Conservation (phyloP, 2,888 invertebrate species). For the Hyposoter dolosus region DNA sequence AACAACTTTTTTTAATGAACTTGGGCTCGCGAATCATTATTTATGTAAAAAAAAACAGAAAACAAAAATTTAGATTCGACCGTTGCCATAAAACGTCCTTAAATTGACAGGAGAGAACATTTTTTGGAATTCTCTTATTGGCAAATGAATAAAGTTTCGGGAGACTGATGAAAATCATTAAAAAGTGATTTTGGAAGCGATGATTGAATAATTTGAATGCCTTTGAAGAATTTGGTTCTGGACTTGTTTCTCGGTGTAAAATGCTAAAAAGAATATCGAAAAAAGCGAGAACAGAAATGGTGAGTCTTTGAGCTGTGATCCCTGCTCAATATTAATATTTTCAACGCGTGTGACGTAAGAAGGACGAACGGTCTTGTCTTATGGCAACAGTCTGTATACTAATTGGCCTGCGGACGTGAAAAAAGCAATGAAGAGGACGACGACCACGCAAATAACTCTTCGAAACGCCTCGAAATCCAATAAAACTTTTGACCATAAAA, state of each 20-base stretch:
- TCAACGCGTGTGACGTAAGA: slow-evolving; percentile 20
- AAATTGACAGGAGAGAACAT: too few relatives aligned
- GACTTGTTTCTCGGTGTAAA: neutral
- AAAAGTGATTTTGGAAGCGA: neutral
- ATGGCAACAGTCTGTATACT: neutral
- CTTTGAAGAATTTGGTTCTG: neutral
- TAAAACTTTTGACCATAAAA: slow-evolving; percentile 53
- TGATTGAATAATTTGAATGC: neutral
- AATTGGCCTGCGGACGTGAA: slow-evolving; percentile 22
- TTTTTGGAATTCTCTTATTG: too few relatives aligned
- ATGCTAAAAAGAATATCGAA: neutral
- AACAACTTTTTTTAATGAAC: too few relatives aligned
- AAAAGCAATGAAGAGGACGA: neutral
- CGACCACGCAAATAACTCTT: slow-evolving; percentile 15
- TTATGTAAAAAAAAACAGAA: too few relatives aligned
- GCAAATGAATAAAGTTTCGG: neutral
- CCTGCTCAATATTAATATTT: neutral
- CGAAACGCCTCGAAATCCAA: slow-evolving; percentile 29
- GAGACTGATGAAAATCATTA: neutral
- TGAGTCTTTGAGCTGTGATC: neutral
- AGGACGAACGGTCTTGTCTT: slow-evolving; percentile 31
- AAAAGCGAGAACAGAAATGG: neutral
- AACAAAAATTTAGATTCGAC: too few relatives aligned
- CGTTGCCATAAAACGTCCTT: too few relatives aligned
- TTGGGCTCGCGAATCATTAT: too few relatives aligned